Percentiles rank a stretch among this genome's conserved stretches.
Evolutionary conservation across 2,888 invertebrate genomes (phyloP).

Genomic region (Molorchus minor): DNA sequence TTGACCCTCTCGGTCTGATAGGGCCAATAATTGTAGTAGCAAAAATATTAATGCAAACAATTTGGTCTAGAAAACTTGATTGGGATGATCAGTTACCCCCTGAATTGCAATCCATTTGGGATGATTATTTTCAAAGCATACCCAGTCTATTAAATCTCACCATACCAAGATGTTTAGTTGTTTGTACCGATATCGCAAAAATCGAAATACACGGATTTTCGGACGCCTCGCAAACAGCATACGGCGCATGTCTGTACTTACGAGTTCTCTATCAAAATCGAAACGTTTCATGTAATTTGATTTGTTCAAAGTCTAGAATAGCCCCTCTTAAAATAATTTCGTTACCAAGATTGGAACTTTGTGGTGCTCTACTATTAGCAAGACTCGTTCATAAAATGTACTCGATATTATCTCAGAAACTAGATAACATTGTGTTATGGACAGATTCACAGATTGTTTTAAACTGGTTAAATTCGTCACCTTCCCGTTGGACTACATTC

Average conservation of each 20-base stretch:
- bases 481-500: slow-evolving; percentile 26
- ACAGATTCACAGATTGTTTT: slow-evolving; percentile 28
- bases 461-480: slow-evolving; percentile 20
- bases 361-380: slow-evolving; percentile 21
- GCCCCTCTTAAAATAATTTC: slow-evolving; percentile 27
- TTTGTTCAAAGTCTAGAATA: slow-evolving; percentile 16
- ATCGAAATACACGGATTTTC: neutral
- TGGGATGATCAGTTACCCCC: neutral
- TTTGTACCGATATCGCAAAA: neutral
- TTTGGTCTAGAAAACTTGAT: neutral
- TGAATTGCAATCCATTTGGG: neutral
- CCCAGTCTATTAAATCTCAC: neutral
- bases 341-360: slow-evolving; percentile 30
- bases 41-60: slow-evolving; percentile 5
- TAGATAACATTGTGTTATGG: slow-evolving; percentile 18
- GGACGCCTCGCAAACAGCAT: neutral
- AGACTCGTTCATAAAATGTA: slow-evolving; percentile 1
- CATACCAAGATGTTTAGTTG: neutral
- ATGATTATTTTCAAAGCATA: neutral
- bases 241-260: neutral
- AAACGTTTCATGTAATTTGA: neutral
- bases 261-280: neutral
- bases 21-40: neutral
- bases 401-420: neutral
- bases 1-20: slow-evolving; percentile 14